Percentiles rank a stretch among this genome's conserved stretches.
phyloP scores from a whole-genome alignment of 1,140 invertebrate species.

The Probaryconus sp. region DNA sequence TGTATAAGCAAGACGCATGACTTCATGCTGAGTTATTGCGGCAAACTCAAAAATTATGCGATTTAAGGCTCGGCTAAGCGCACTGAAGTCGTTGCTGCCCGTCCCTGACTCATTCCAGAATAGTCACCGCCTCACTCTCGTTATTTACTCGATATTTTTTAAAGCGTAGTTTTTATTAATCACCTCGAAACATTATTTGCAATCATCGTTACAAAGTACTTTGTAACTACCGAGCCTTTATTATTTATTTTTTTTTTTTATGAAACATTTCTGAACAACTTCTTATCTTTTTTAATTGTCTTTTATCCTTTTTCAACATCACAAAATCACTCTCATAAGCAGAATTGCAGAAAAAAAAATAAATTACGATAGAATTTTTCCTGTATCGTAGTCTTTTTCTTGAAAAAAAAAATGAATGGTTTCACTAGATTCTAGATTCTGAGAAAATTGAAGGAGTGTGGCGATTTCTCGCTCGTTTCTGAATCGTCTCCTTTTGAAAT shows the following conservation, averaged over 20 bases:
- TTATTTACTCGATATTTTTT: conserved; percentile 27
- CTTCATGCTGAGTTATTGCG: neutral
- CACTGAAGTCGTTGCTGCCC: conserved; percentile 21
- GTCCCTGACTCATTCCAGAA: conserved; percentile 35
- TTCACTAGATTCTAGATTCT: too few relatives aligned
- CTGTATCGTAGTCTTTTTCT: conserved; percentile 18
- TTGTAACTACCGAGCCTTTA: too few relatives aligned
- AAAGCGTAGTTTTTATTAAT: conserved; percentile 34
- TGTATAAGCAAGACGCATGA: conserved; percentile 5
- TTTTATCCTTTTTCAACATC: too few relatives aligned
- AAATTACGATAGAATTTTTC: too few relatives aligned
- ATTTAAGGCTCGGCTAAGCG: conserved; percentile 10
- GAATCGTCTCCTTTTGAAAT: conserved; percentile 44
- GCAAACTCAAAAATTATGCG: conserved; percentile 8
- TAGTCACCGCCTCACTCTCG: conserved; percentile 12
- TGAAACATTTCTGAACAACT: too few relatives aligned
- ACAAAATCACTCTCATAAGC: too few relatives aligned
- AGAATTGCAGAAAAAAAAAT: too few relatives aligned
- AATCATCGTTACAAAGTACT: conserved; percentile 21
- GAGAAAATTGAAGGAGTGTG: conserved; percentile 28
- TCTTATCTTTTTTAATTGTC: too few relatives aligned
- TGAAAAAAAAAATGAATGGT: conserved; percentile 9
- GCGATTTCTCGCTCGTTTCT: conserved; percentile 37
- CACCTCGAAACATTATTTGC: conserved; percentile 14
- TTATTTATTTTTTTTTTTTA: too few relatives aligned